Percentiles rank a stretch among this genome's conserved stretches.
phyloP scores from a whole-genome alignment of 1,140 invertebrate genomes.

The Galleria mellonella region DNA sequence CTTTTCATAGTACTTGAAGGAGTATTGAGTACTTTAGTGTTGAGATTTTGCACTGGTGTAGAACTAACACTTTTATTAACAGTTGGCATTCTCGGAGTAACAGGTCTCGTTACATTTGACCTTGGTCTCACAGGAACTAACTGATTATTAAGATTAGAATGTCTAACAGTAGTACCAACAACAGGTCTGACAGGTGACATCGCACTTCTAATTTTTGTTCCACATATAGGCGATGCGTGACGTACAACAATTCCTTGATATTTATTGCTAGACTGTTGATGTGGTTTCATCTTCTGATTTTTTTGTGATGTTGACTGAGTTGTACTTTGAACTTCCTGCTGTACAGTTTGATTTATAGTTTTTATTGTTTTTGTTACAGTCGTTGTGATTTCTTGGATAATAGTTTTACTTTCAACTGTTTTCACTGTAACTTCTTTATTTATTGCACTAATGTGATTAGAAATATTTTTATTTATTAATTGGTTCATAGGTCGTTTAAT shows the following conservation, averaged over 20 bases:
- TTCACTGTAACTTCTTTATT: conserved; percentile 55
- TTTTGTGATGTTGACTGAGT: conserved; percentile 27
- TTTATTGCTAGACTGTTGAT: conserved; percentile 22
- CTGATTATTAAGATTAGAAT: conserved; percentile 13
- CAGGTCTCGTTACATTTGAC: conserved; percentile 19
- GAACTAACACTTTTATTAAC: conserved; percentile 23
- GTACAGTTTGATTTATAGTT: conserved; percentile 52
- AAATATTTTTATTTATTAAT: conserved; percentile 25
- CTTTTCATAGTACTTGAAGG: conserved; percentile 25
- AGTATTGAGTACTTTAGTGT: conserved; percentile 24
- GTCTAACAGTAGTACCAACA: not conserved
- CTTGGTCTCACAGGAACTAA: conserved; percentile 35
- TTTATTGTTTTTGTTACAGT: conserved; percentile 65
- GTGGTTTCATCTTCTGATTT: conserved; percentile 23
- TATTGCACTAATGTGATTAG: conserved; percentile 38
- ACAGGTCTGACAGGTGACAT: not conserved
- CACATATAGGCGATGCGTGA: conserved; percentile 24
- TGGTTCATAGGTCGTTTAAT: not conserved
- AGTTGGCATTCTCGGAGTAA: conserved; percentile 20
- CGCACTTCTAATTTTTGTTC: conserved; percentile 37
- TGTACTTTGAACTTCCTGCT: conserved; percentile 38
- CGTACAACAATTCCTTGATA: conserved; percentile 32
- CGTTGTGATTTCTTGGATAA: conserved; percentile 64
- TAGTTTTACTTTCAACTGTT: conserved; percentile 56
- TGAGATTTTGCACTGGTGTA: conserved; percentile 18